Base-by-base conservation (phyloP, 2,113 vertebrate species). In the Oreochromis aureus region DNA sequence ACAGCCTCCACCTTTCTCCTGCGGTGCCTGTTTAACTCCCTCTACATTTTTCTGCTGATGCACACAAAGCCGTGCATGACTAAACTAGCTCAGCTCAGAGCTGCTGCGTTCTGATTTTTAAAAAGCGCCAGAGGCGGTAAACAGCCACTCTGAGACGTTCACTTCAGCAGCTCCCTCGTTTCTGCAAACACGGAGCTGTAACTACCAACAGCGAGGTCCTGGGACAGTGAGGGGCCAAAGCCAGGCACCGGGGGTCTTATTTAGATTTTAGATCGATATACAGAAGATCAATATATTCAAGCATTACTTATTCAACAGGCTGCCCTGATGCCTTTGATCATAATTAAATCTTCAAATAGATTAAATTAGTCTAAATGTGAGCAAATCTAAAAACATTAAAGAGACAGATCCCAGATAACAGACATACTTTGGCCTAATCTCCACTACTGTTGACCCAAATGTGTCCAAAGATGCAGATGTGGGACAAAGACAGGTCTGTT, bases 81-180 rank as follows among this genome's bases (percentile, higher is more conserved):
- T 84, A 18, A 86, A 89, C 92, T 84, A 91, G 92, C 81, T 86
- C 48, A 78, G 76, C 59, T 89, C 55, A 22, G 3, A 36, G 73
- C 61, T 27, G 53, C 56, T 66, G 54, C 1, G 0, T 79, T 88
- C 34, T 9, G 18, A 61, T 83, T 82, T n/a, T 12, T 2, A 69
- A 5, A 87, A 16, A 54, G 15, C 16, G 89, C 90, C 89, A 19
- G 71, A 7, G 88, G 92, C 86, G 30, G 1, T 19, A 36, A 91
- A 91, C 86, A 19, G 87, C 48, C 15, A 7, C 36, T 73, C 10
- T 4, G 16, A n/a, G 24, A 32, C 3, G 5, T 22, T 84, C 0
- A n/a, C 71, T 27, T 19, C 44, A 44, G 24, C 11, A 4, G 24
- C 24, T 82, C 36, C 2, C 6, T 82, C 48, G 3, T 1, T 16